Base-by-base conservation (phyloP, 2,113 vertebrate genomes). In the Benitochromis conjunctus region DNA sequence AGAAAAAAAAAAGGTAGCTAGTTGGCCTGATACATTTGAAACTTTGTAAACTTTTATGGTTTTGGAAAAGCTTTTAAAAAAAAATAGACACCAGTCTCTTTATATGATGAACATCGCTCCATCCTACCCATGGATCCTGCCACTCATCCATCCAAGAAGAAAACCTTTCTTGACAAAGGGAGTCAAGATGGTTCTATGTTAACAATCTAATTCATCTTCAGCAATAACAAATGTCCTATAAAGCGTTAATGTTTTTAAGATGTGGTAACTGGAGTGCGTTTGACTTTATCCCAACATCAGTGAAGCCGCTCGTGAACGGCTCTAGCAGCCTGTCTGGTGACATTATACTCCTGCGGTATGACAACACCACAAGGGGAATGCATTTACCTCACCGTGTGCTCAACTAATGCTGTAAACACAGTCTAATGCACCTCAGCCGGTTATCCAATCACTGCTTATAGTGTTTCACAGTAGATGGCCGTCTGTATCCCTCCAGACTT, bases 241-340 rank as follows among this genome's bases (percentile, higher is more conserved):
- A 84, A 87, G 38, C 48, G 77, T 74, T 91, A 87, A 89, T 89
- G 71, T 82, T 88, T 91, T 91, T 55, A 89, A 66, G 78, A 86
- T 62, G 71, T 55, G 6, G 58, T 77, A 69, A 85, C 86, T 46
- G 80, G 71, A 84, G 74, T 77, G 82, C 34, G 16, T 86, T 84
- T 90, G 82, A 86, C 83, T 82, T 56, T 69, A 58, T 54, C 51
- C n/a, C 31, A 58, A 74, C 79, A 62, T 64, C 29, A 31, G 80
- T 79, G 66, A 86, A 89, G 84, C 57, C 2, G 2, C 77, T 79
- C 31, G 21, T 29, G 81, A 83, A 87, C 46, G 10, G 74, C 78
- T 80, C 41, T 1, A 29, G 60, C 55, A 60, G 48, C 19, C 83
- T 54, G 43, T 54, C 74, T 54, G 16, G 43, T 81, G 71, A 38